These are phyloP conservation scores for Pseudochirops corinnae DNA, from an alignment of 2,797 vertebrate genomes.

Conservation along the genomic window DNA sequence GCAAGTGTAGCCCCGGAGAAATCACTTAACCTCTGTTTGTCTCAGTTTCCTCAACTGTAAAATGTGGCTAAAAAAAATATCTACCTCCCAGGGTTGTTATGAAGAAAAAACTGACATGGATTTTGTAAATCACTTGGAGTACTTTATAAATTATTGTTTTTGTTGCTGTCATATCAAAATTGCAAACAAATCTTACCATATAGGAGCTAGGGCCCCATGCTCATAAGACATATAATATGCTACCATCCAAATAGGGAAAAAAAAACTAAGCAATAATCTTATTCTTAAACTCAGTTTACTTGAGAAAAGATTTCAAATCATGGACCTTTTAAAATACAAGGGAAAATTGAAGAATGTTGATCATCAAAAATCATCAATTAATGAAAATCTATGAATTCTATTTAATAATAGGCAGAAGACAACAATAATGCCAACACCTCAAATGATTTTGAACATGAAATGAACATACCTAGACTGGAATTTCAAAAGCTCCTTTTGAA, in stretches of 20 bases:
- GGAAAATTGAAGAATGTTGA: not conserved
- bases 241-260: not conserved
- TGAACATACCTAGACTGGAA: not conserved
- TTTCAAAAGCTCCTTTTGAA: not conserved
- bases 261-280: not conserved
- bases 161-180: not conserved
- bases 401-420: not conserved
- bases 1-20: not conserved
- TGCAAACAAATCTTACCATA: not conserved
- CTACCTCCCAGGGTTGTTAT: not conserved
- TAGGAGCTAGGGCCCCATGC: fast-evolving
- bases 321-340: not conserved
- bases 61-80: not conserved
- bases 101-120: not conserved
- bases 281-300: not conserved
- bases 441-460: not conserved
- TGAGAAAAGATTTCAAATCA: not conserved
- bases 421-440: not conserved
- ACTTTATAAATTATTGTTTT: not conserved
- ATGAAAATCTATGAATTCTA: not conserved
- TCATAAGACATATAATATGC: not conserved
- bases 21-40: not conserved
- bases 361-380: not conserved
- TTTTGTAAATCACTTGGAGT: not conserved
- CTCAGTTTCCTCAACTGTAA: not conserved